These are phyloP conservation scores for Ecliptopera silaceata DNA, from an alignment of 2,888 invertebrate genomes.

Conservation along the genomic window DNA sequence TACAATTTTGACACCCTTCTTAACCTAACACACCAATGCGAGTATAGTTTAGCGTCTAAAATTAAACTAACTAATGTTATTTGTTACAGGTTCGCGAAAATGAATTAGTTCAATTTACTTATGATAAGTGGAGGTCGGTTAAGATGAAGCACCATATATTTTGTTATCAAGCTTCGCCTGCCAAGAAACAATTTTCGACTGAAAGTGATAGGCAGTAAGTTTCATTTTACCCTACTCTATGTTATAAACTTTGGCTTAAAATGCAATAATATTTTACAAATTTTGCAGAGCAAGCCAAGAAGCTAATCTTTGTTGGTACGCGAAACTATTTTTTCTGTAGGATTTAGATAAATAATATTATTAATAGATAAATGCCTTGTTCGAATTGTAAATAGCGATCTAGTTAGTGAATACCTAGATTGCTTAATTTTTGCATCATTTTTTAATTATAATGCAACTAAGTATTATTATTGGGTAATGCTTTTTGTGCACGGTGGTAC, in stretches of 20 bases:
- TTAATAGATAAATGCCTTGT: constrained; percentile 3
- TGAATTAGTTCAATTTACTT: constrained; percentile 92
- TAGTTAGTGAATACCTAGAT: constrained; percentile 9
- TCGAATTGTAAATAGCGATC: not conserved
- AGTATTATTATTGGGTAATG: not conserved
- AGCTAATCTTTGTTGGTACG: constrained; percentile 77
- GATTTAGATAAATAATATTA: constrained; percentile 27
- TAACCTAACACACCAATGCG: no score
- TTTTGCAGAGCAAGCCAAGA: constrained; percentile 81
- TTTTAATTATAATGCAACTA: not conserved
- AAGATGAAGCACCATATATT: constrained; percentile 95
- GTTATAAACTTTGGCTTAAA: constrained; percentile 25
- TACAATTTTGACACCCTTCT: no score
- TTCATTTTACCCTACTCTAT: constrained; percentile 24
- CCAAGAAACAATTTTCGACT: constrained; percentile 91
- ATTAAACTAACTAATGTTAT: not conserved
- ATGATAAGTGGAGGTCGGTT: constrained; percentile 92
- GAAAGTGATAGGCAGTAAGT: constrained; percentile 86
- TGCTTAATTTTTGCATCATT: constrained; percentile 9
- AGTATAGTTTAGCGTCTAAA: no score
- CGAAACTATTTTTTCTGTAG: constrained; percentile 45
- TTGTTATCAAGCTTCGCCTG: constrained; percentile 93
- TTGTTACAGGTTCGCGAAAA: constrained; percentile 87
- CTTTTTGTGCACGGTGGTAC: constrained; percentile 24
- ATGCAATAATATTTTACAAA: constrained; percentile 42